Evolutionary conservation across 1,140 invertebrate genomes (phyloP).

Genomic region (Microplitis demolitor): DNA sequence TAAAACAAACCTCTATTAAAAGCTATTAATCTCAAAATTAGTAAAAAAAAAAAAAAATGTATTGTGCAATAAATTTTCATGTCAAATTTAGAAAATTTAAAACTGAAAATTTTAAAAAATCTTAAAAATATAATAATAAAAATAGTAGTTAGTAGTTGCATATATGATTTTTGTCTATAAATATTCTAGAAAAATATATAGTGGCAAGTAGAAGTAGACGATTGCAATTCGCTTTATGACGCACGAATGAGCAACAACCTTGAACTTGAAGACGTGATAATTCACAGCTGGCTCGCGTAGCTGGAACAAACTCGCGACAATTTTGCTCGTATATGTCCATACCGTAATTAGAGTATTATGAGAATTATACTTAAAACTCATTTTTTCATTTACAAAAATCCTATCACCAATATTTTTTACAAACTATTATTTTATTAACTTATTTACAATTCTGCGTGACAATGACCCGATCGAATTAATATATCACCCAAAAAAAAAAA

Average conservation of each 20-base stretch:
- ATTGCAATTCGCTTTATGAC: constrained; percentile 23
- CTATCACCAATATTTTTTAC: background rate
- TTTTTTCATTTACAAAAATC: too few species aligned
- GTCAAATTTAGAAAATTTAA: too few species aligned
- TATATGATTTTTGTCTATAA: background rate
- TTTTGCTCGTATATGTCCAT: background rate
- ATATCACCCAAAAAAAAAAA: too few species aligned
- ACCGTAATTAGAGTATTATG: background rate
- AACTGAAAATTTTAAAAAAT: too few species aligned
- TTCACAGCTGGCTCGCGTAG: constrained; percentile 17
- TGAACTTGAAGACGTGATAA: constrained; percentile 33
- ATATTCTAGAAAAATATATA: background rate
- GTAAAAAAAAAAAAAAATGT: too few species aligned
- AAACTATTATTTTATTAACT: background rate
- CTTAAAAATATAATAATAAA: background rate
- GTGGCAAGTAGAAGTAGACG: background rate
- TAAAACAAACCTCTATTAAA: too few species aligned
- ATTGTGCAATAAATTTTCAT: too few species aligned
- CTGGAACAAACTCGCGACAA: background rate
- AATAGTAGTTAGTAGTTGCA: background rate
- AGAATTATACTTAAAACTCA: too few species aligned
- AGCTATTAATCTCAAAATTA: too few species aligned
- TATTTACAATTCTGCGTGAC: too few species aligned
- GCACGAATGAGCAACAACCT: constrained; percentile 27
- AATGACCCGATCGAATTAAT: too few species aligned